Evolutionary conservation across 2,797 vertebrate species (phyloP), one percentile per base, ranked within the genome.

Genomic region (Leucoraja ocellata): DNA sequence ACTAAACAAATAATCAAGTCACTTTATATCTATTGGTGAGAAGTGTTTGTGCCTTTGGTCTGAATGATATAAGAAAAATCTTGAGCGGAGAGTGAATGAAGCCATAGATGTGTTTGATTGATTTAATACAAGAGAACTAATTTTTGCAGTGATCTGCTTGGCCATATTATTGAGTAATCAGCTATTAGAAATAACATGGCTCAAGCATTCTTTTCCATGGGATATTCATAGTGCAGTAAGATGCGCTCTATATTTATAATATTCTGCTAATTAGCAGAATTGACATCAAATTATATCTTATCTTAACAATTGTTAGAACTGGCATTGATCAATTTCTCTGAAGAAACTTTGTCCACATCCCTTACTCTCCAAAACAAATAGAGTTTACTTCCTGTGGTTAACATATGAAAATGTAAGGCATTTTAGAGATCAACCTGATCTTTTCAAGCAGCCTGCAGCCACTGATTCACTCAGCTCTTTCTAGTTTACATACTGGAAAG

Each of bases 1-100:
- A 88, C 63, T 68, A 21, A 88, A 36, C 61, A 88, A 18, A 46
- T 13, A 86, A n/a, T 81, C 80, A 54, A 81, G 21, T 81, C 1
- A 54, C 14, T n/a, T 88, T 36, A 36, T 88, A 16, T n/a, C n/a
- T 21, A 65, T 61, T 88, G 63, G n/a, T 68, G 61, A 88, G 61
- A 88, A 9, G 13, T 18, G 84, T 18, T 32, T 88, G 13, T 88
- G 28, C 6, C 84, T 88, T 14, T 61, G n/a, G 61, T 63, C 61
- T 65, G 84, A 63, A 88, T 21, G 61, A 68, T 88, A 32, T 88
- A 16, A 88, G 63, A 88, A 65, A 32, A 88, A 88, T 68, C 61
- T 65, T 63, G 21, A 63, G 16, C 84, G 36, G 84, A 88, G 84
- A 88, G 1, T 88, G 84, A 65, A 88, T 63, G 16, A 88, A 2